These are phyloP conservation scores for Ischnura elegans DNA, from an alignment of 2,888 invertebrate genomes.

Conservation along the genomic window DNA sequence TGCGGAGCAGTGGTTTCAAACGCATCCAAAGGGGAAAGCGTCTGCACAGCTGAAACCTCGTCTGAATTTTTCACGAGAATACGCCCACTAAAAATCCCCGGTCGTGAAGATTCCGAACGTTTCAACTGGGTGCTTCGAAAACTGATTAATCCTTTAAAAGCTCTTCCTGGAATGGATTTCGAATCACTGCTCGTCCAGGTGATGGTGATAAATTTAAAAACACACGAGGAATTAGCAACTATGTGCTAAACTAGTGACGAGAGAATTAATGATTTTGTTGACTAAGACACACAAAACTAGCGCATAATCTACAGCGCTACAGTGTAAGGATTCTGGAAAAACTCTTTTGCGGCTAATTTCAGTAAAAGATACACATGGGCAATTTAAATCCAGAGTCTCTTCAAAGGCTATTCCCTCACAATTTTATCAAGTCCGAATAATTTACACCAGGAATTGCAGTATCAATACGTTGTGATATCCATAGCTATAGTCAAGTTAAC, in stretches of 20 bases:
- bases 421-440: not conserved
- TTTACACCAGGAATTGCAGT: not conserved
- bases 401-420: not conserved
- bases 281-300: not conserved
- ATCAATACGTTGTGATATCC: not conserved
- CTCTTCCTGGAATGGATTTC: not conserved
- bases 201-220: not conserved
- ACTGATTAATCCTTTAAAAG: not conserved
- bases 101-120: not conserved
- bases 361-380: not conserved
- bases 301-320: not conserved
- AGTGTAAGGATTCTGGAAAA: not conserved
- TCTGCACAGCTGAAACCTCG: not conserved
- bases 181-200: not conserved
- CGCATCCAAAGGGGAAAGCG: not conserved
- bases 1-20: not conserved
- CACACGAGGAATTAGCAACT: not conserved
- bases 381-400: not conserved
- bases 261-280: not conserved
- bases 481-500: not conserved
- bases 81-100: not conserved
- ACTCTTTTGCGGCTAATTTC: not conserved
- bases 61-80: not conserved
- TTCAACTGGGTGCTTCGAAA: not conserved
- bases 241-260: not conserved